These are phyloP conservation scores for Helicorthomorpha holstii DNA, from an alignment of 1,140 invertebrate genomes.

Conservation along the genomic window DNA sequence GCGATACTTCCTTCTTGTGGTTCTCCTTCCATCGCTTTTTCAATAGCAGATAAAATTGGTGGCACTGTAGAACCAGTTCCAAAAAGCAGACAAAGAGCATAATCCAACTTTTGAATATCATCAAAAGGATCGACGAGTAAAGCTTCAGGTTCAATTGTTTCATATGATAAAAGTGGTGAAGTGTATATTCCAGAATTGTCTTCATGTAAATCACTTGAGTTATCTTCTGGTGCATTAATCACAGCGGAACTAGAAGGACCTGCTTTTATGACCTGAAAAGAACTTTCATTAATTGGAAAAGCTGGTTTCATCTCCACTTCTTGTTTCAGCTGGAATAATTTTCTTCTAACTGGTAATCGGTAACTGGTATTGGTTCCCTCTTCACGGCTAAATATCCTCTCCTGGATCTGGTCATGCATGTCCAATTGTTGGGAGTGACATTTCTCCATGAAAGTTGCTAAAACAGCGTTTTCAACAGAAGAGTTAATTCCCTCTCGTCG, in stretches of 20 bases:
- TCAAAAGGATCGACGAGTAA: slow-evolving; percentile 60
- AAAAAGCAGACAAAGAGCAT: slow-evolving; percentile 32
- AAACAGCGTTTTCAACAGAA: slow-evolving; percentile 77
- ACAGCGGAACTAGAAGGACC: too few species aligned
- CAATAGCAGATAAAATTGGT: too few species aligned
- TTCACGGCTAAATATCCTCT: slow-evolving; percentile 60
- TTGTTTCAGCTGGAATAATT: too few species aligned
- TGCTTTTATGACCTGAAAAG: too few species aligned
- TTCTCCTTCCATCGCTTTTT: too few species aligned
- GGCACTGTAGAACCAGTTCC: slow-evolving; percentile 39
- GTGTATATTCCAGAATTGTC: slow-evolving; percentile 70
- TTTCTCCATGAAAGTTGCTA: slow-evolving; percentile 82
- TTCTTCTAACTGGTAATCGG: too few species aligned
- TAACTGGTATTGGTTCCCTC: slow-evolving; percentile 90
- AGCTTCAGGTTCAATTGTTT: slow-evolving; percentile 62
- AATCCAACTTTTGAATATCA: slow-evolving; percentile 54
- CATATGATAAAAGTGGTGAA: slow-evolving; percentile 47
- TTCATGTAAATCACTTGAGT: too few species aligned
- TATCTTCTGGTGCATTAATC: slow-evolving; percentile 22
- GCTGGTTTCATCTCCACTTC: too few species aligned
- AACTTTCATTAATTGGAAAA: too few species aligned
- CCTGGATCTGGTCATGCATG: slow-evolving; percentile 69
- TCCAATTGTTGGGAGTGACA: slow-evolving; percentile 64
- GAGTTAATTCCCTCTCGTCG: slow-evolving; percentile 82
- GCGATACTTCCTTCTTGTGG: too few species aligned